Conservation (phyloP, 2,888 invertebrate genomes). For the Andrena fulva region DNA sequence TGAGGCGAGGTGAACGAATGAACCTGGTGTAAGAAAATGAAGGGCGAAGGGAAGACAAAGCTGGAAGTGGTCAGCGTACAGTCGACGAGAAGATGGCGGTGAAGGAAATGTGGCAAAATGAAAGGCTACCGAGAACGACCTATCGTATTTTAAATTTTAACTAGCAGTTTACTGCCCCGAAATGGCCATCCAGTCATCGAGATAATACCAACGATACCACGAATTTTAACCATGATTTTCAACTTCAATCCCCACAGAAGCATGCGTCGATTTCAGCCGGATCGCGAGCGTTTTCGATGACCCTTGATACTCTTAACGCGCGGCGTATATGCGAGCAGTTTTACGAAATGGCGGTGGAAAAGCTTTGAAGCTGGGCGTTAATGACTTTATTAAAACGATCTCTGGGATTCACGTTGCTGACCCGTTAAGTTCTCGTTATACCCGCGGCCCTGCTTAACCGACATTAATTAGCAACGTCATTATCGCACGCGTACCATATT, state of each 20-base stretch:
- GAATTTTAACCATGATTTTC: constrained; percentile 23
- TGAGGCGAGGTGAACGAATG: constrained; percentile 42
- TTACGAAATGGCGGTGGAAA: not conserved
- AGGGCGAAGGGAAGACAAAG: constrained; percentile 30
- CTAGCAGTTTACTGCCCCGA: not conserved
- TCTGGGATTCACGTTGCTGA: constrained; percentile 7
- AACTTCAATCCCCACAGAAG: no score
- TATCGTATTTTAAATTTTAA: constrained; percentile 32
- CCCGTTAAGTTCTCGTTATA: constrained; percentile 16
- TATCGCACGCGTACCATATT: constrained; percentile 38
- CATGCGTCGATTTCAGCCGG: not conserved
- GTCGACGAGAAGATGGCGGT: constrained; percentile 26
- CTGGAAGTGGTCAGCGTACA: constrained; percentile 34
- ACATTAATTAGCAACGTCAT: constrained; percentile 52
- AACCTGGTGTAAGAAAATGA: constrained; percentile 42
- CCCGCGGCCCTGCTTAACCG: constrained; percentile 23
- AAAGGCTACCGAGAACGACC: constrained; percentile 76
- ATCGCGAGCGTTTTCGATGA: not conserved
- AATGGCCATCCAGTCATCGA: not conserved
- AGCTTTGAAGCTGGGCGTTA: not conserved
- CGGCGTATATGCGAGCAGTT: not conserved
- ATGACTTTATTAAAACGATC: constrained; percentile 48
- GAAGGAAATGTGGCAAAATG: constrained; percentile 56
- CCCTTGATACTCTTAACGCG: not conserved
- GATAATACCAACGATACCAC: not conserved